A percentile compares a stretch with the other conserved stretches of the same genome.
Conservation (phyloP, 2,797 vertebrate genomes). For the Muscicapa comitata region DNA sequence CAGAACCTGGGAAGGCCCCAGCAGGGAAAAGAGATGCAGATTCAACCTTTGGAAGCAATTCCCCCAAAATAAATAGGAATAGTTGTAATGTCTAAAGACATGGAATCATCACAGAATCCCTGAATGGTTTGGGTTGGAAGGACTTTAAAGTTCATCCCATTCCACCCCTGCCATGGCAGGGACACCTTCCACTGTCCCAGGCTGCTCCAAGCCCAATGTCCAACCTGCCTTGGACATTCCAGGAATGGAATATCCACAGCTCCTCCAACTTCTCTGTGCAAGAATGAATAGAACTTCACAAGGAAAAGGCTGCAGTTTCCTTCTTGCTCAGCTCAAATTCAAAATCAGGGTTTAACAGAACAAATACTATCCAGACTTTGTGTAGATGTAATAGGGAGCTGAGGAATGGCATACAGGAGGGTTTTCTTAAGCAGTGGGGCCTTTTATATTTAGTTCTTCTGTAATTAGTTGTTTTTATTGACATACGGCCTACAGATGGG, state of each 20-base stretch:
- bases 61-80: background rate
- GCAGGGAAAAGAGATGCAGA: background rate
- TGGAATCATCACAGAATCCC: background rate
- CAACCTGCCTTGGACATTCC: background rate
- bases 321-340: background rate
- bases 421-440: conserved; percentile 13
- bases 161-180: background rate
- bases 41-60: background rate
- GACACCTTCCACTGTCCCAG: background rate
- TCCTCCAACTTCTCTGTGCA: background rate
- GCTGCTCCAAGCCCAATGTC: background rate
- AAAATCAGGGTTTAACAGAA: background rate
- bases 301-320: background rate
- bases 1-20: background rate
- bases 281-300: background rate
- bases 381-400: background rate
- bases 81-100: background rate
- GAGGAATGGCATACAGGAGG: background rate
- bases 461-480: conserved; percentile 64
- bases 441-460: conserved; percentile 41
- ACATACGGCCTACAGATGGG: conserved; percentile 55
- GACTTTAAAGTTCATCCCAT: background rate
- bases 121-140: background rate
- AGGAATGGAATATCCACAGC: background rate
- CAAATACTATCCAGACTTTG: background rate